phyloP scores from a whole-genome alignment of 2,113 vertebrate genomes.

The Notarius lentiginosus region DNA sequence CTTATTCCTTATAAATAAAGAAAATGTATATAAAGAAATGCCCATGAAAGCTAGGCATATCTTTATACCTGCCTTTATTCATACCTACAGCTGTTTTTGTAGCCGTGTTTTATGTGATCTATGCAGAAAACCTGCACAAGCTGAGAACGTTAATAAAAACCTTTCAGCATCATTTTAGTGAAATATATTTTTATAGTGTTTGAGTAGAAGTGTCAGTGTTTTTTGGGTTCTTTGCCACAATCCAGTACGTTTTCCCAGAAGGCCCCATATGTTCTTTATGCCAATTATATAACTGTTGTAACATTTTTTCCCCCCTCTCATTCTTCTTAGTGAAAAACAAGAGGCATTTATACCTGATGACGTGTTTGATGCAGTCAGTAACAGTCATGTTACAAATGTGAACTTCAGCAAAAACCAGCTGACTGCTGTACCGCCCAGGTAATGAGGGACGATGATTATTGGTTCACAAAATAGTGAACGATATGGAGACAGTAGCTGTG shows the following conservation, averaged over 20 bases:
- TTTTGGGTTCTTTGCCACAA: background rate
- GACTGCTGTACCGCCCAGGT: conserved; percentile 81
- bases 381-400: conserved; percentile 66
- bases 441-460: conserved; percentile 15
- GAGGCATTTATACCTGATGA: conserved; percentile 77
- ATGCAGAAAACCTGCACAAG: background rate
- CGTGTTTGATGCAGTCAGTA: conserved; percentile 76
- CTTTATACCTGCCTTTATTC: background rate
- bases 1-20: background rate
- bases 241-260: background rate
- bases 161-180: background rate
- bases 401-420: conserved; percentile 95
- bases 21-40: background rate
- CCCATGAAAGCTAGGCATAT: background rate
- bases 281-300: background rate
- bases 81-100: background rate
- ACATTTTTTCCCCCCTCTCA: background rate
- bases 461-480: background rate
- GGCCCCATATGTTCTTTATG: background rate
- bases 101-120: background rate
- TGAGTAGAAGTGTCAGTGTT: background rate
- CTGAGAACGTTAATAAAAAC: background rate
- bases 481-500: background rate
- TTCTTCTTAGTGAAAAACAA: conserved; percentile 81
- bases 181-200: background rate